Evolutionary conservation across 1,140 invertebrate species (phyloP).

Genomic region (Ceratosolen solmsi): DNA sequence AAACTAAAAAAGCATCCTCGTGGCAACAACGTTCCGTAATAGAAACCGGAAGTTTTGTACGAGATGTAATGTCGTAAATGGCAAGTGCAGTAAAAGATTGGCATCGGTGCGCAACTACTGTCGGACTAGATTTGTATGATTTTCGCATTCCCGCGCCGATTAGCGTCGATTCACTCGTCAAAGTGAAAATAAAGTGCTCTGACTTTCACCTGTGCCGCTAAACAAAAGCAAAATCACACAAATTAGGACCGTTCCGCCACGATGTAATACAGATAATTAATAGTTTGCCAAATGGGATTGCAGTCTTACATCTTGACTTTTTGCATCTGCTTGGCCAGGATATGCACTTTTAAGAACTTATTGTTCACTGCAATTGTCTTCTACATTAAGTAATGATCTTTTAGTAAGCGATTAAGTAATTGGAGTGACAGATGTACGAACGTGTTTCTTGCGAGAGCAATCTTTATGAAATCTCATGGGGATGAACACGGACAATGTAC

Average conservation of each 20-base stretch:
- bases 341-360: conserved; percentile 2
- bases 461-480: conserved; percentile 13
- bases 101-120: too few relatives aligned
- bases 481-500: background rate
- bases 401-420: too few relatives aligned
- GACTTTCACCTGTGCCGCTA: too few relatives aligned
- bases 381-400: background rate
- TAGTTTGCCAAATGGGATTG: background rate
- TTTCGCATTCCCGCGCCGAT: too few relatives aligned
- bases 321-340: background rate
- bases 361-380: conserved; percentile 2
- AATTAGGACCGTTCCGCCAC: conserved; percentile 31
- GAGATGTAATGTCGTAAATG: too few relatives aligned
- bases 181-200: too few relatives aligned
- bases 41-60: too few relatives aligned
- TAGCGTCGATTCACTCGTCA: too few relatives aligned
- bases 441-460: conserved; percentile 28
- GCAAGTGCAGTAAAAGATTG: too few relatives aligned
- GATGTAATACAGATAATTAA: conserved; percentile 42
- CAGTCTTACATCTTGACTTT: background rate
- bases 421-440: background rate
- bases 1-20: too few relatives aligned
- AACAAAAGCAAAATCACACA: conserved; percentile 18
- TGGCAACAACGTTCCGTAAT: too few relatives aligned
- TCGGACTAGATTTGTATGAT: too few relatives aligned